A percentile compares a stretch with the other conserved stretches of the same genome.
phyloP scores from a whole-genome alignment of 2,113 vertebrate species.

The Aphyosemion australe region DNA sequence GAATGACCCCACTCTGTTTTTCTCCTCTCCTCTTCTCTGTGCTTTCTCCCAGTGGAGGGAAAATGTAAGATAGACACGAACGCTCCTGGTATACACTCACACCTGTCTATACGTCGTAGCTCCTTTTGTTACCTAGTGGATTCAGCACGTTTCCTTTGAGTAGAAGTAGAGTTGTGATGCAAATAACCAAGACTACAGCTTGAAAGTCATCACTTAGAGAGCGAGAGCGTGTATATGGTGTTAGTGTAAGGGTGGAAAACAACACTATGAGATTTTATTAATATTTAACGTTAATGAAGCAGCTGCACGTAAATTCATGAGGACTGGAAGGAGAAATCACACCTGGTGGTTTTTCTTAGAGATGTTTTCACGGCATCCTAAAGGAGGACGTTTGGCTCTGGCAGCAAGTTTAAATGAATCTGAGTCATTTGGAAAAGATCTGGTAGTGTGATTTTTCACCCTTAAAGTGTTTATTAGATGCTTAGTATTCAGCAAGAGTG shows the following conservation, averaged over 20 bases:
- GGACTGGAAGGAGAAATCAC: constrained; percentile 29
- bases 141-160: constrained; percentile 68
- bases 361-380: constrained; percentile 49
- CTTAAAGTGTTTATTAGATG: constrained; percentile 72
- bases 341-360: constrained; percentile 33
- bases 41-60: constrained; percentile 80
- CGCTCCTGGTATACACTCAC: constrained; percentile 72
- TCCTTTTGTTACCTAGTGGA: constrained; percentile 67
- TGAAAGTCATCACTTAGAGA: constrained; percentile 65
- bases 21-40: constrained; percentile 72
- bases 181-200: constrained; percentile 72
- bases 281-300: constrained; percentile 53
- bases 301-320: constrained; percentile 24
- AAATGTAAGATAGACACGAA: constrained; percentile 78
- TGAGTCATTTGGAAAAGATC: constrained; percentile 54
- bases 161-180: constrained; percentile 70
- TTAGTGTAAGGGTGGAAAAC: constrained; percentile 65
- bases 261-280: constrained; percentile 58
- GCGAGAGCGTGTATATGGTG: constrained; percentile 20
- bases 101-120: constrained; percentile 71
- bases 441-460: constrained; percentile 72
- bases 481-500: constrained; percentile 71
- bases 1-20: constrained; percentile 73
- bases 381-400: constrained; percentile 50
- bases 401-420: constrained; percentile 68